Base-by-base conservation (phyloP, 2,888 invertebrate genomes). In the Ichneumon xanthorius region DNA sequence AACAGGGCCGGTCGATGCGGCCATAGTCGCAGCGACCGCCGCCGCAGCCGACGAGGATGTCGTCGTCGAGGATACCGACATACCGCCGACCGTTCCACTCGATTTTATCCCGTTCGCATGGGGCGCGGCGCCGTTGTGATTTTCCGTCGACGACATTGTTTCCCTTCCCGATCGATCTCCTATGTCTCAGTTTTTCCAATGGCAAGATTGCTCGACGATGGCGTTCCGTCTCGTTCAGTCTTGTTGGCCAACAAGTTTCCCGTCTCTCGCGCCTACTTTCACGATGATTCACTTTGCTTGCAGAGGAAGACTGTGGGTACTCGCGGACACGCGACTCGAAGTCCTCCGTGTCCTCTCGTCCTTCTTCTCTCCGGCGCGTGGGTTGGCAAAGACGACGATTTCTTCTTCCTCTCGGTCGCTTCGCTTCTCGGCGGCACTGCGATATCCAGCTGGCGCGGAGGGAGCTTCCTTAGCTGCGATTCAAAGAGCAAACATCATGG, bases 91-190 rank as follows among this genome's bases (percentile, higher is more conserved):
- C 76, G 90, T 85, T 68, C 91, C 84, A 45, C 90, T 77, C 19
- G 91, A 88, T 87, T 93, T 93, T 45, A 92, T 89, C 45, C 93
- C 94, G 87, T 94, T 94, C 83, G 91, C 91, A 77, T 93, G 93
- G 40, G 90, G 84, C 26, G 89, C 88, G 16, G 85, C 86, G 68
- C 92, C 92, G 88, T 92, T 92, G 80, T 92, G 91, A 82, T 91
- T 91, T 80, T 92, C 90, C 87, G 89, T 88, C 67, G 91, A 92
- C 89, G 90, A 90, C 78, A 85, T 87, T 61, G 3, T 7, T 4
- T 9, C 40, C 33, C 48, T 22, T 33, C 9, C 48, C 3, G n/a
- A 61, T 5, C 19, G 19, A 48, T 26, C 53, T 26, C 14, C 30
- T 9, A 0, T 50, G 0, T n/a, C 16, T n/a, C 7, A 2, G 33